phyloP scores from a whole-genome alignment of 1,140 invertebrate genomes.

The Drosophila pachea region DNA sequence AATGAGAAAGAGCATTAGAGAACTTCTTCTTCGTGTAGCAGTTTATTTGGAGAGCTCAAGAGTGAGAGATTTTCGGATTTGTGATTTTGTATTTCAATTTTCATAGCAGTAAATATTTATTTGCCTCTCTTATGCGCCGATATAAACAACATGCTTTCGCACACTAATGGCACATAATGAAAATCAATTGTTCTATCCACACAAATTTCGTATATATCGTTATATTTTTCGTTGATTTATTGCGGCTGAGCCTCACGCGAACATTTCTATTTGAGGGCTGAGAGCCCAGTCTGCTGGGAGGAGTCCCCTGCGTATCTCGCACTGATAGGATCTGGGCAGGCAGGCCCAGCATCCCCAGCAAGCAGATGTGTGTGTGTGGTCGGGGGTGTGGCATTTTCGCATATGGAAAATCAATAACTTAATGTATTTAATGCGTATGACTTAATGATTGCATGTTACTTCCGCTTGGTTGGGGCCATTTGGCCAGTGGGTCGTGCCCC shows the following conservation, averaged over 20 bases:
- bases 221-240: constrained; percentile 15
- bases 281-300: constrained; percentile 10
- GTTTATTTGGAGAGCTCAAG: not conserved
- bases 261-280: constrained; percentile 30
- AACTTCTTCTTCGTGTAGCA: too few species aligned
- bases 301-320: constrained; percentile 28
- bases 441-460: constrained; percentile 68
- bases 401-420: constrained; percentile 72
- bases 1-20: too few species aligned
- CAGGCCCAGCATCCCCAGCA: constrained; percentile 24
- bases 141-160: not conserved
- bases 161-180: not conserved
- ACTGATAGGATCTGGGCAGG: constrained; percentile 39
- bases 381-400: constrained; percentile 28
- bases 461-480: constrained; percentile 45
- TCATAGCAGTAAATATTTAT: constrained; percentile 6
- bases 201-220: not conserved
- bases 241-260: constrained; percentile 18
- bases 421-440: constrained; percentile 67
- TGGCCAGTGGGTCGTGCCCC: constrained; percentile 21
- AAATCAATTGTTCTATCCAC: not conserved
- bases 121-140: not conserved
- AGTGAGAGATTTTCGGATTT: too few species aligned
- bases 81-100: not conserved
- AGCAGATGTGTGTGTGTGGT: constrained; percentile 10